Percentiles rank a stretch among this genome's conserved stretches.
Conservation (phyloP, 2,888 invertebrate genomes). For the Calephelis perditalis region DNA sequence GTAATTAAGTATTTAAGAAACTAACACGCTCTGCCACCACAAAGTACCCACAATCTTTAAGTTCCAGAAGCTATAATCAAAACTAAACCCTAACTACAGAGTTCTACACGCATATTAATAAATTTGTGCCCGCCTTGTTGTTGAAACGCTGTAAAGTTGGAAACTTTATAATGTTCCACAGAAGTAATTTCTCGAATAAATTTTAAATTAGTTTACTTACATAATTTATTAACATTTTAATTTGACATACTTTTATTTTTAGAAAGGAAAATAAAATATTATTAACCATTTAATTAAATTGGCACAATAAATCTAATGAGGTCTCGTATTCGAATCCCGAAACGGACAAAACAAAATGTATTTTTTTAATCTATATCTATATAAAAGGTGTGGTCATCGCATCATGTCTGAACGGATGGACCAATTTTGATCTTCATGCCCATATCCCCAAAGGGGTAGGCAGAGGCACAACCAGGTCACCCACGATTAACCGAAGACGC, state of each 20-base stretch:
- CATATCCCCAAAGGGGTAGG: too few species aligned
- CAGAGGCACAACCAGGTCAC: too few species aligned
- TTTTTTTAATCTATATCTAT: too few species aligned
- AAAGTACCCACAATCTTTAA: conserved; percentile 4
- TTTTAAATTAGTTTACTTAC: conserved; percentile 9
- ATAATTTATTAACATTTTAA: conserved; percentile 4
- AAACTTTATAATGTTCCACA: conserved; percentile 8
- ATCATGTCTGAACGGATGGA: too few species aligned
- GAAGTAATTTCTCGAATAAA: conserved; percentile 12
- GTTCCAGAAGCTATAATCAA: conserved; percentile 4
- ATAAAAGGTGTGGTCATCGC: too few species aligned
- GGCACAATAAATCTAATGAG: too few species aligned
- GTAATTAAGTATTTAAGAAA: too few species aligned
- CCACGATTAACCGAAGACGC: too few species aligned
- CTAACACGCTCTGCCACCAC: neutral
- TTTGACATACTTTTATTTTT: neutral
- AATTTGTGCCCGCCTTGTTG: conserved; percentile 7
- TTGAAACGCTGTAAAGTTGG: conserved; percentile 10
- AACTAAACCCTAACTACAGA: conserved; percentile 9
- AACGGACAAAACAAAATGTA: too few species aligned
- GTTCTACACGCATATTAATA: conserved; percentile 12
- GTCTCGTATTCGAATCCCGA: too few species aligned
- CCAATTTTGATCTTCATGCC: too few species aligned
- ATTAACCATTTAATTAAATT: too few species aligned
- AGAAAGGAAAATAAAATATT: neutral